Conservation (phyloP, 2,113 vertebrate species). For the Hypanus sabinus region DNA sequence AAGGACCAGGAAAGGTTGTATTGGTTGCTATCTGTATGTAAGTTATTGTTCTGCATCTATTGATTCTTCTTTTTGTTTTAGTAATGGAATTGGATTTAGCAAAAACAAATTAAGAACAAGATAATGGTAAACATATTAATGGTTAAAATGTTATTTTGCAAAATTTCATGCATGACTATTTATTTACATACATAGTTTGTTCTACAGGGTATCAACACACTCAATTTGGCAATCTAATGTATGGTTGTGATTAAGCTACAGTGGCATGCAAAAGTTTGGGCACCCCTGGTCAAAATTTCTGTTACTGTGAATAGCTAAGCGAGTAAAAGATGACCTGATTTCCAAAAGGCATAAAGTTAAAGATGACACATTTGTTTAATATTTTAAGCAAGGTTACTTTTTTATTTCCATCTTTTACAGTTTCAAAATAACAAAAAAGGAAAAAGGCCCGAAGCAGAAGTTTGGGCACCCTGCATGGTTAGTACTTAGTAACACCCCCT, state of each 20-base stretch:
- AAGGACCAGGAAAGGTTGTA: constrained; percentile 94
- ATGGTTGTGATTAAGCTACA: background rate
- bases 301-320: too few relatives aligned
- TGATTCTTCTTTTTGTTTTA: background rate
- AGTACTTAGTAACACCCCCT: too few relatives aligned
- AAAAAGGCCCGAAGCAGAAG: too few relatives aligned
- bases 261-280: too few relatives aligned
- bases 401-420: too few relatives aligned
- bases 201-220: background rate
- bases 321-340: too few relatives aligned
- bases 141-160: background rate
- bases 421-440: too few relatives aligned
- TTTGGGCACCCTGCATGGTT: too few relatives aligned
- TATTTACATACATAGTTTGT: background rate
- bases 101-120: background rate
- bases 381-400: too few relatives aligned
- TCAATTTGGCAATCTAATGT: background rate
- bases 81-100: background rate
- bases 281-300: too few relatives aligned
- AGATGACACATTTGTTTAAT: too few relatives aligned
- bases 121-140: background rate
- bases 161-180: background rate
- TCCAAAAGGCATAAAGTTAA: too few relatives aligned
- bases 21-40: constrained; percentile 99
- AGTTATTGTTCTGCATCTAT: constrained; percentile 50